Evolutionary conservation across 2,113 vertebrate species (phyloP).

Genomic region (Butastur rufipennis): DNA sequence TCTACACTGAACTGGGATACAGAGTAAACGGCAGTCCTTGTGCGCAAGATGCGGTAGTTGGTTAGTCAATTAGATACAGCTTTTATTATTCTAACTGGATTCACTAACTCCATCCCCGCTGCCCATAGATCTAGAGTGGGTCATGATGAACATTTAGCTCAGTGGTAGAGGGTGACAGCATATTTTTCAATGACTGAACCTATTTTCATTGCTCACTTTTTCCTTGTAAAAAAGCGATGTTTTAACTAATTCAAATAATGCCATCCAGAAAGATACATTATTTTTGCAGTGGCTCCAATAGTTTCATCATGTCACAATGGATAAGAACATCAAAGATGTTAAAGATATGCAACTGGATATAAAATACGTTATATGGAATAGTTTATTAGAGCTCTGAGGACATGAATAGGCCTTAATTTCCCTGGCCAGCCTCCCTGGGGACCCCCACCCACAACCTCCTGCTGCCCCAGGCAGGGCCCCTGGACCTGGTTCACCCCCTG

Average conservation of each 20-base stretch:
- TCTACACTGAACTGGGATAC: neutral
- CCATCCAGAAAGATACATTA: neutral
- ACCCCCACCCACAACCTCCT: neutral
- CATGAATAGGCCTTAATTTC: neutral
- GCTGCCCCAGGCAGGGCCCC: neutral
- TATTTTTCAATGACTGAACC: neutral
- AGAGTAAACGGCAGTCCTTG: neutral
- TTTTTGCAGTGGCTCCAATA: neutral
- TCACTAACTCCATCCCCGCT: neutral
- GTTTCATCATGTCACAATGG: neutral
- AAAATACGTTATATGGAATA: neutral
- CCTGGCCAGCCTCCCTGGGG: neutral
- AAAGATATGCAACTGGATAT: neutral
- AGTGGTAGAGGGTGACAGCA: neutral
- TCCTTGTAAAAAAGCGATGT: neutral
- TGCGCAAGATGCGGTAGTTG: fast-evolving
- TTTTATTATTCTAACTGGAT: neutral
- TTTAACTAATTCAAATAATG: neutral
- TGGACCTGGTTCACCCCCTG: neutral
- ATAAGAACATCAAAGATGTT: neutral
- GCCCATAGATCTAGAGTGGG: neutral
- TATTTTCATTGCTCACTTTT: neutral
- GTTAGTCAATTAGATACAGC: neutral
- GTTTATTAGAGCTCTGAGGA: neutral
- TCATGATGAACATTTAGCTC: neutral